A percentile compares a stretch with the other conserved stretches of the same genome.
These are phyloP conservation scores for Ceratina japonica DNA, from an alignment of 1,140 invertebrate genomes.

Conservation along the genomic window DNA sequence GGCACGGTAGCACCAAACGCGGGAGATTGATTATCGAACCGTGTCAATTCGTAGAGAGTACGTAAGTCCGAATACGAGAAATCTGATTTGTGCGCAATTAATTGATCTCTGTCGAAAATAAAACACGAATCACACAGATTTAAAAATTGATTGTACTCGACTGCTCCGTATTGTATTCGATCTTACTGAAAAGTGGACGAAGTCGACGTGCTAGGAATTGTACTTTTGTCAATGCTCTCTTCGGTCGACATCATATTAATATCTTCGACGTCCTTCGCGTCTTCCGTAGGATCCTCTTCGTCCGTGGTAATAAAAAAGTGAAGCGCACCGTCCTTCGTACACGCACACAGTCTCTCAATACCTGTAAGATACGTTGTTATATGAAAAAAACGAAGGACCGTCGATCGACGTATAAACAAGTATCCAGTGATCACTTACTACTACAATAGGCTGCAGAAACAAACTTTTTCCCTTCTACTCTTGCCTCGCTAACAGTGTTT, in stretches of 20 bases:
- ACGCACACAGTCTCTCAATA: conserved; percentile 91
- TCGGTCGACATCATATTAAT: conserved; percentile 77
- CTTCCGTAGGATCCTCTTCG: conserved; percentile 84
- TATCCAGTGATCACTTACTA: conserved; percentile 76
- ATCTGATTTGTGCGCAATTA: conserved; percentile 81
- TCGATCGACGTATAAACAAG: background rate
- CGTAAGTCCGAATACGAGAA: conserved; percentile 81
- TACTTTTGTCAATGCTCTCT: conserved; percentile 59
- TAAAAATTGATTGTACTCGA: too few species aligned
- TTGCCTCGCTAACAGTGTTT: conserved; percentile 82
- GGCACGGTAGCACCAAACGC: conserved; percentile 93
- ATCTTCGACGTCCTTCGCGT: conserved; percentile 85
- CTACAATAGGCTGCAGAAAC: conserved; percentile 88
- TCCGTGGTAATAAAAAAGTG: conserved; percentile 90
- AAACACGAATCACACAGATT: background rate
- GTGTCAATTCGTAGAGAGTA: conserved; percentile 83
- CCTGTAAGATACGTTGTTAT: conserved; percentile 75
- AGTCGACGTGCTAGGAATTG: conserved; percentile 73
- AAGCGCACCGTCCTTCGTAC: conserved; percentile 87
- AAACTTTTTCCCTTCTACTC: conserved; percentile 84
- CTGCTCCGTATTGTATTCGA: background rate
- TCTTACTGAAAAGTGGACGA: conserved; percentile 70
- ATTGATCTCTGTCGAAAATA: conserved; percentile 71
- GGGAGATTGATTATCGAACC: conserved; percentile 82
- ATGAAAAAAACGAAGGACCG: background rate